Conservation (phyloP, 2,888 invertebrate genomes). For the Drosophila barbarae region DNA sequence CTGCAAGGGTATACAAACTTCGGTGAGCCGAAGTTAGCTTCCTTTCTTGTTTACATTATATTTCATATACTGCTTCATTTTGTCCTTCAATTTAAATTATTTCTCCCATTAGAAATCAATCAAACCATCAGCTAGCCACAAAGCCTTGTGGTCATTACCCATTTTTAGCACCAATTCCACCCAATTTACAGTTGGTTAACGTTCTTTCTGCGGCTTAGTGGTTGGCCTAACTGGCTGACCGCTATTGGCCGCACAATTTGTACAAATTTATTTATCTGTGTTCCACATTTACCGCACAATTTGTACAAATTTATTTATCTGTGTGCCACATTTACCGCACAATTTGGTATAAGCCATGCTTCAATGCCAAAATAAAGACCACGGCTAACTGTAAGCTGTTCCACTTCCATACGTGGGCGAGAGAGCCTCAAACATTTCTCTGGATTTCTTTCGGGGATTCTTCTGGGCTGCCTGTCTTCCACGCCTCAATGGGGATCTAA, state of each 20-base stretch:
- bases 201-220: conserved; percentile 38
- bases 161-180: conserved; percentile 19
- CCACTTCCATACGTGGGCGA: conserved; percentile 48
- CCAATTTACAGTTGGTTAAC: conserved; percentile 34
- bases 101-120: conserved; percentile 11
- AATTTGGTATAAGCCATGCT: conserved; percentile 52
- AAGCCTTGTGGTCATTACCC: conserved; percentile 13
- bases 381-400: conserved; percentile 59
- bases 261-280: conserved; percentile 66
- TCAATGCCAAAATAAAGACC: conserved; percentile 39
- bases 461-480: conserved; percentile 29
- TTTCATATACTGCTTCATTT: background rate
- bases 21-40: too few relatives aligned
- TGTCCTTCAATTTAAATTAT: background rate
- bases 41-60: too few relatives aligned
- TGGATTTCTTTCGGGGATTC: conserved; percentile 21
- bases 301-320: conserved; percentile 67
- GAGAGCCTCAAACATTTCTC: conserved; percentile 21
- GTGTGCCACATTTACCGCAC: conserved; percentile 59
- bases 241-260: conserved; percentile 63
- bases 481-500: conserved; percentile 35
- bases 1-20: too few relatives aligned
- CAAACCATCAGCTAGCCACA: background rate
- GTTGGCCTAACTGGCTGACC: conserved; percentile 51
- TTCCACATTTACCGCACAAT: conserved; percentile 60